Percentiles rank a stretch among this genome's conserved stretches.
phyloP scores from a whole-genome alignment of 2,797 vertebrate genomes.

The Chromis chromis region DNA sequence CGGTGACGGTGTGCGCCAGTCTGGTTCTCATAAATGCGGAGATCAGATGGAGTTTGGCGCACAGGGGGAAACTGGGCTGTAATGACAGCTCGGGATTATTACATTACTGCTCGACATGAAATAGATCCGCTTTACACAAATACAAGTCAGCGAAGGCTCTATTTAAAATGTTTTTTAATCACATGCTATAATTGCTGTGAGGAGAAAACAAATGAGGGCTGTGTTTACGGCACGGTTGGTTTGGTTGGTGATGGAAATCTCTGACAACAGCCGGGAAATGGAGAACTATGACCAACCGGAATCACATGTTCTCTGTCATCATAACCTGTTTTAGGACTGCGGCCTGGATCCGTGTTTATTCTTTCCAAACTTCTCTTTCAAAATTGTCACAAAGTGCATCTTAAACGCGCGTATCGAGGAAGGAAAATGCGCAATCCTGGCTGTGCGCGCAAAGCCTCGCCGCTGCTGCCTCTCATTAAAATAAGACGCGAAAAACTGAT shows the following conservation, averaged over 20 bases:
- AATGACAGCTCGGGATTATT: slow-evolving; percentile 89
- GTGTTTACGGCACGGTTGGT: slow-evolving; percentile 84
- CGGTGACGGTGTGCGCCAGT: slow-evolving; percentile 71
- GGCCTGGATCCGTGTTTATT: slow-evolving; percentile 71
- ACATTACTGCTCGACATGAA: slow-evolving; percentile 87
- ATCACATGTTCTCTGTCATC: slow-evolving; percentile 82
- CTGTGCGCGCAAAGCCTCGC: slow-evolving; percentile 3
- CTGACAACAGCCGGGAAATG: slow-evolving; percentile 82
- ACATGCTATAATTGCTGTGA: slow-evolving; percentile 84
- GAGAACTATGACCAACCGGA: slow-evolving; percentile 84
- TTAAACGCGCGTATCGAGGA: neutral
- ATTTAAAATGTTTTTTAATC: slow-evolving; percentile 88
- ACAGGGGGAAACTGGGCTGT: slow-evolving; percentile 71
- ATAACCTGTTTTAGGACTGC: slow-evolving; percentile 66
- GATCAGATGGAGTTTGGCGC: slow-evolving; percentile 82
- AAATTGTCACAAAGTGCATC: slow-evolving; percentile 12
- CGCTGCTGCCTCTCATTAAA: slow-evolving; percentile 16
- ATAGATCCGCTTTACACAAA: slow-evolving; percentile 88
- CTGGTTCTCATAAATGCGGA: slow-evolving; percentile 84
- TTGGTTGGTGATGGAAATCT: slow-evolving; percentile 83
- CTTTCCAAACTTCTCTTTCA: slow-evolving; percentile 51
- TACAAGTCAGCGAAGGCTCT: slow-evolving; percentile 81
- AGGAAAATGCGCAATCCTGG: neutral
- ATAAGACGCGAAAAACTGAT: slow-evolving; percentile 9
- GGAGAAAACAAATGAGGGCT: slow-evolving; percentile 85